Conservation (phyloP, 1,140 invertebrate species). For the Hesperophylax magnus region DNA sequence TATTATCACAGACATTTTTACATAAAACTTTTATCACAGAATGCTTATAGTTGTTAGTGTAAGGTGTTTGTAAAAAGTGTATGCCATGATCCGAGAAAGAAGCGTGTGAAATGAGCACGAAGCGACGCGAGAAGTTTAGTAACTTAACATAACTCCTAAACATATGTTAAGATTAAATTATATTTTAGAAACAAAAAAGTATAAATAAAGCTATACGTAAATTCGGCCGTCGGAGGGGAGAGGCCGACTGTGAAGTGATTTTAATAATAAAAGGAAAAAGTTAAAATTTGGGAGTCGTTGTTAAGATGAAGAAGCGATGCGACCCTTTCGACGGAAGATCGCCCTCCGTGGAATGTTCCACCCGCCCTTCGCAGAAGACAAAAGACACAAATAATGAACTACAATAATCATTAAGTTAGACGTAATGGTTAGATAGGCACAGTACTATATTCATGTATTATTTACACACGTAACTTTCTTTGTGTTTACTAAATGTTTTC, state of each 20-base stretch:
- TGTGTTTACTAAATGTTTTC: too few relatives aligned
- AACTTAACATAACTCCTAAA: constrained; percentile 1
- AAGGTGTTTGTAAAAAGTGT: constrained; percentile 44
- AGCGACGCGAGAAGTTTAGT: background rate
- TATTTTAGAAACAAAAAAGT: constrained; percentile 43
- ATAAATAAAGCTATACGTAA: constrained; percentile 46
- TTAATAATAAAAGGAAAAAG: constrained; percentile 29
- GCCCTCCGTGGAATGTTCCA: background rate
- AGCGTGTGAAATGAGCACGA: background rate
- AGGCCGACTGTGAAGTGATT: constrained; percentile 39
- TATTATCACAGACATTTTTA: constrained; percentile 47
- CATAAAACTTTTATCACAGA: constrained; percentile 44
- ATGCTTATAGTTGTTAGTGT: constrained; percentile 50
- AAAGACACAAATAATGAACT: constrained; percentile 44
- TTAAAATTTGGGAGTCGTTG: constrained; percentile 14
- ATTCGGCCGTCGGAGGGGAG: background rate
- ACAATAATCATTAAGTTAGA: constrained; percentile 33
- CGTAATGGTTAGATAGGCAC: constrained; percentile 42
- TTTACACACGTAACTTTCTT: too few relatives aligned
- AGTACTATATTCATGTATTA: constrained; percentile 7
- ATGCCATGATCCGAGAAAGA: constrained; percentile 30
- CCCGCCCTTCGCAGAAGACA: constrained; percentile 2
- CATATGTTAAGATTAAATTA: constrained; percentile 40
- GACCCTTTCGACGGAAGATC: background rate
- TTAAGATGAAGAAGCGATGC: background rate